Evolutionary conservation across 2,113 vertebrate genomes (phyloP), one percentile per base, ranked within the genome.

Genomic region (Sinocyclocheilus rhinocerous): DNA sequence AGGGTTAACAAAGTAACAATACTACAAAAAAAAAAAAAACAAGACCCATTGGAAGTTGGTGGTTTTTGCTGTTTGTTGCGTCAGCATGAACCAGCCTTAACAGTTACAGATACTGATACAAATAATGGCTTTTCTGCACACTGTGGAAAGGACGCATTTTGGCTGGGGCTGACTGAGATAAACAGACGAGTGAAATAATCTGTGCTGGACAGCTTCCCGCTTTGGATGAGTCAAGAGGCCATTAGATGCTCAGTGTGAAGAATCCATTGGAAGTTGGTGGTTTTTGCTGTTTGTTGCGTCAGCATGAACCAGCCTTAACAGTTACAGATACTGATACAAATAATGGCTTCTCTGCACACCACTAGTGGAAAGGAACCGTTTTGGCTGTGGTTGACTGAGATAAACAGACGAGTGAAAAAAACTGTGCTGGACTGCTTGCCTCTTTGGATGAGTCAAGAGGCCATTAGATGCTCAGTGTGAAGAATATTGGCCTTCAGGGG

Each of bases 211-310:
- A 84, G 84, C 42, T 73, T 80, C 29, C 80, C 55, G 83, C 67
- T 81, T 55, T 81, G 78, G 75, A 88, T 88, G 80, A 86, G 79
- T 83, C 87, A 83, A 77, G 84, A 76, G 87, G 84, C 87, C 84
- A 88, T 86, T 88, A 80, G 75, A 45, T 67, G 16, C 87, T 85
- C 48, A 18, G 39, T n/a, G n/a, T n/a, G n/a, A n/a, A n/a, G n/a
- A n/a, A n/a, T n/a, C 2, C 20, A 22, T 45, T 65, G 22, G 15
- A 24, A 42, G 61, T 67, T 67, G 13, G n/a, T 52, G n/a, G 45
- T 29, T 76, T 24, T 16, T 77, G 48, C 61, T 15, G 0, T 67
- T 16, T 81, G 59, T 81, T 65, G 57, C 15, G 79, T 9, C 36
- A 16, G n/a, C 45, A 61, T 26, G 59, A 81, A 65, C 13, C 59